These are phyloP conservation scores for Solea solea DNA, from an alignment of 2,113 vertebrate genomes.

Conservation along the genomic window DNA sequence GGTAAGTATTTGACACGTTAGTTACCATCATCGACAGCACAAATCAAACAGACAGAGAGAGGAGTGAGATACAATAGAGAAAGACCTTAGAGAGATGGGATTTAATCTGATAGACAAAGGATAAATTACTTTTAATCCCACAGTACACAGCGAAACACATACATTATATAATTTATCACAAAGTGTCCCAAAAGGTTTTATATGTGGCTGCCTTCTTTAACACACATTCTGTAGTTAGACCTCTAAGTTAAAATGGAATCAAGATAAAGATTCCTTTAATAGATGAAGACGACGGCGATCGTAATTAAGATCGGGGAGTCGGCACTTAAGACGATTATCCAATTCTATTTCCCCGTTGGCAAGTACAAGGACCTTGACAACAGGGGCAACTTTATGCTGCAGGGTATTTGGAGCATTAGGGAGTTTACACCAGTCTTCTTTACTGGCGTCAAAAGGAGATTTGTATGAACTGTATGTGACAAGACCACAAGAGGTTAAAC, in stretches of 20 bases:
- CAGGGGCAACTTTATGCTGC: slow-evolving; percentile 37
- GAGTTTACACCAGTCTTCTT: slow-evolving; percentile 21
- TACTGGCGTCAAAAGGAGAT: slow-evolving; percentile 23
- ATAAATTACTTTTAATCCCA: slow-evolving; percentile 38
- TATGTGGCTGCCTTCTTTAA: background rate
- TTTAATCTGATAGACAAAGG: slow-evolving; percentile 32
- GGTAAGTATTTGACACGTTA: too few species aligned
- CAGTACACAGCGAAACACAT: background rate
- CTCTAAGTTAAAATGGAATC: slow-evolving; percentile 47
- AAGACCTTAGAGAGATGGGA: slow-evolving; percentile 40
- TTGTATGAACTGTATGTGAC: background rate
- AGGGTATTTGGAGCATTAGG: background rate
- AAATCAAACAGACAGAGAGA: too few species aligned
- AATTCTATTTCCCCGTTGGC: slow-evolving; percentile 43
- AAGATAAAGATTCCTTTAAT: slow-evolving; percentile 52
- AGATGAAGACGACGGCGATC: slow-evolving; percentile 59
- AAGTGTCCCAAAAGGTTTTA: slow-evolving; percentile 23
- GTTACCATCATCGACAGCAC: too few species aligned
- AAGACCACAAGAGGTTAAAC: slow-evolving; percentile 18
- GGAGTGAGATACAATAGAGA: too few species aligned
- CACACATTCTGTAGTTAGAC: slow-evolving; percentile 40
- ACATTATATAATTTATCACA: slow-evolving; percentile 14
- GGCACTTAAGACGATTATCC: slow-evolving; percentile 62
- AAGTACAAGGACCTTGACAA: slow-evolving; percentile 58
- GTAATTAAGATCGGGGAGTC: slow-evolving; percentile 66